Conservation (phyloP, 2,888 invertebrate species). For the Aelia acuminata region DNA sequence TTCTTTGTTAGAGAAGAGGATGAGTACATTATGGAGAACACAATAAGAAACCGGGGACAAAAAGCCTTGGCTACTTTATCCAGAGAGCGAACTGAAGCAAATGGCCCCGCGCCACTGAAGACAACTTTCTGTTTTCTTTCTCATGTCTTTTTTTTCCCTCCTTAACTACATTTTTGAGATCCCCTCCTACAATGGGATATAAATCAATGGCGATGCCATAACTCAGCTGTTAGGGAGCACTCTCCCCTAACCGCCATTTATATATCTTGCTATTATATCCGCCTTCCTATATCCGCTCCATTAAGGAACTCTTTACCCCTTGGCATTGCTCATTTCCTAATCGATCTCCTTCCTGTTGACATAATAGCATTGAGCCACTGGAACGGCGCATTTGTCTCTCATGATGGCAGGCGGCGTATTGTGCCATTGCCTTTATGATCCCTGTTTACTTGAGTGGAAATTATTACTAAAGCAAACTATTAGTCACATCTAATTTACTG, state of each 20-base stretch:
- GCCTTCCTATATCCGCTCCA: constrained; percentile 51
- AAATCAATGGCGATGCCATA: constrained; percentile 51
- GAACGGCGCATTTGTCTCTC: neutral
- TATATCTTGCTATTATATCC: constrained; percentile 47
- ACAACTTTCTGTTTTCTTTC: constrained; percentile 55
- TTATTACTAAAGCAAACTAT: constrained; percentile 13
- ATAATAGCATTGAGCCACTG: constrained; percentile 38
- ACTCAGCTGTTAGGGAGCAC: constrained; percentile 49
- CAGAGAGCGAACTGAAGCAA: neutral
- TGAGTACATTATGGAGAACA: constrained; percentile 25
- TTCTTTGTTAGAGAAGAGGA: constrained; percentile 1
- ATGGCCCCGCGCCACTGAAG: constrained; percentile 19
- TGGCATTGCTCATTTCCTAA: constrained; percentile 48
- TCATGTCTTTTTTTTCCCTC: constrained; percentile 7
- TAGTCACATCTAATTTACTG: constrained; percentile 34
- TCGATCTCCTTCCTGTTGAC: constrained; percentile 26
- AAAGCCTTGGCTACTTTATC: constrained; percentile 31
- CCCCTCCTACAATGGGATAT: constrained; percentile 50
- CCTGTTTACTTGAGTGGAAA: constrained; percentile 40
- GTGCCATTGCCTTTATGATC: constrained; percentile 15
- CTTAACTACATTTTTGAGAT: constrained; percentile 50
- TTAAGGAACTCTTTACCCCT: constrained; percentile 51
- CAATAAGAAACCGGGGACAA: constrained; percentile 9
- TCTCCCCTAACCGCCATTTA: constrained; percentile 55
- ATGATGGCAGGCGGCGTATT: constrained; percentile 29